These are phyloP conservation scores for Ianthella basta DNA, from an alignment of 37 sponge, comb jelly and placozoan species.

Conservation along the genomic window DNA sequence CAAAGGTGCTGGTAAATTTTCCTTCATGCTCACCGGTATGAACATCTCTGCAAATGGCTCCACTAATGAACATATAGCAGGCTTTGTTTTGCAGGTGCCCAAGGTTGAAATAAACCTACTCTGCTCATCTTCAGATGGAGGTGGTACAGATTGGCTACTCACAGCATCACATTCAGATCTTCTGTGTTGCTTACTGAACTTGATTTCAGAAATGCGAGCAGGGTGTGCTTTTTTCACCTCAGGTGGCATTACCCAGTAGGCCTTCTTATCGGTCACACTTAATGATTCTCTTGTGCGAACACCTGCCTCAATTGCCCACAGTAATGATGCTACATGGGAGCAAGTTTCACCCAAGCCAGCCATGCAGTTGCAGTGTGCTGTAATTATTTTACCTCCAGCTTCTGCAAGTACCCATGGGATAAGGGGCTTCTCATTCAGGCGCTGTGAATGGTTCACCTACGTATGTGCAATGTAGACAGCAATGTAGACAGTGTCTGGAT, in stretches of 20 bases:
- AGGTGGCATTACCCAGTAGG: conserved; percentile 59
- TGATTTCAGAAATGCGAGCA: conserved; percentile 46
- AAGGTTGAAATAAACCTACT: too few relatives aligned
- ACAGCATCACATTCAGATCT: too few relatives aligned
- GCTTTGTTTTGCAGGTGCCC: too few relatives aligned
- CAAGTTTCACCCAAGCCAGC: conserved; percentile 76
- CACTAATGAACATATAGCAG: too few relatives aligned
- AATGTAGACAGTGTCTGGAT: too few relatives aligned
- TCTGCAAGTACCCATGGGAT: conserved; percentile 52
- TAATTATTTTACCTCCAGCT: conserved; percentile 36
- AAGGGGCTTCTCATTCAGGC: conserved; percentile 55
- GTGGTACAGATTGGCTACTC: too few relatives aligned
- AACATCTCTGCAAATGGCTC: too few relatives aligned
- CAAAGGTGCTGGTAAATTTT: too few relatives aligned
- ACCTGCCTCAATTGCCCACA: conserved; percentile 58
- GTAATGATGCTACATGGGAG: conserved; percentile 65
- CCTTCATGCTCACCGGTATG: too few relatives aligned
- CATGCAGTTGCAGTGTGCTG: conserved; percentile 83
- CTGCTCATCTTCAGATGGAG: too few relatives aligned
- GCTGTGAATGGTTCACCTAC: conserved; percentile 59
- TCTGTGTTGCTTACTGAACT: too few relatives aligned
- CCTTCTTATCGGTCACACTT: conserved; percentile 54
- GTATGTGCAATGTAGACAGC: too few relatives aligned
- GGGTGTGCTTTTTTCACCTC: conserved; percentile 43
- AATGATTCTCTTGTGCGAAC: conserved; percentile 38